Conservation (phyloP, 2,113 vertebrate species). For the Typhlomys cinereus region DNA sequence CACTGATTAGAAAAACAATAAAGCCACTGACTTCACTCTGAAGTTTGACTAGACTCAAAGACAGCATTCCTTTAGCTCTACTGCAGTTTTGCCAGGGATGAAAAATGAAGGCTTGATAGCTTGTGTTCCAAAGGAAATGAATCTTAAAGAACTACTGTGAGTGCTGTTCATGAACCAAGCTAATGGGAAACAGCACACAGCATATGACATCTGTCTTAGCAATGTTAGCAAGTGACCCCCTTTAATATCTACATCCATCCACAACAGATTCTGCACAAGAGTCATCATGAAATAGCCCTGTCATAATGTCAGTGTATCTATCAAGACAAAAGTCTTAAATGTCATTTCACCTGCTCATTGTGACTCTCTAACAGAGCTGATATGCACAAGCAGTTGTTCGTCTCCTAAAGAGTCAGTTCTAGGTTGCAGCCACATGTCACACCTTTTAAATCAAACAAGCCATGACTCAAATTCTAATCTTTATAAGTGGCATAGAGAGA, state of each 20-base stretch:
- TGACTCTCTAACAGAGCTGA: constrained; percentile 42
- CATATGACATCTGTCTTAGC: constrained; percentile 21
- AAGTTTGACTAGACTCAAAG: background rate
- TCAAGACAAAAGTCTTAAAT: constrained; percentile 34
- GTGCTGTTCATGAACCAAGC: background rate
- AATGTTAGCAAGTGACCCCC: constrained; percentile 28
- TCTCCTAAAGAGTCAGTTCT: constrained; percentile 34
- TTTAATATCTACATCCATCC: background rate
- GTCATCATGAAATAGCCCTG: constrained; percentile 27
- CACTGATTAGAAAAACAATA: constrained; percentile 51
- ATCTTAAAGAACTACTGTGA: constrained; percentile 32
- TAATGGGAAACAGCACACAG: background rate
- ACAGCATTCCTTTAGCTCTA: constrained; percentile 22
- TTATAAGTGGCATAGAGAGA: constrained; percentile 42
- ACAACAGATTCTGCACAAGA: background rate
- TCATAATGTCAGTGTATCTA: constrained; percentile 27
- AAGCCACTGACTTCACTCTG: background rate
- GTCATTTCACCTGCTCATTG: constrained; percentile 40
- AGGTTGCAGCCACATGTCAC: background rate
- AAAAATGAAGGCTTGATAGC: constrained; percentile 31
- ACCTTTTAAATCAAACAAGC: constrained; percentile 63
- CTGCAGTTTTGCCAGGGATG: background rate
- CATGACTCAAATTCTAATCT: constrained; percentile 61
- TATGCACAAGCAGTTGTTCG: constrained; percentile 28
- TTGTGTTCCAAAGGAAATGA: constrained; percentile 52